Base-by-base conservation (phyloP, 2,888 invertebrate genomes). In the Eupithecia centaureata region DNA sequence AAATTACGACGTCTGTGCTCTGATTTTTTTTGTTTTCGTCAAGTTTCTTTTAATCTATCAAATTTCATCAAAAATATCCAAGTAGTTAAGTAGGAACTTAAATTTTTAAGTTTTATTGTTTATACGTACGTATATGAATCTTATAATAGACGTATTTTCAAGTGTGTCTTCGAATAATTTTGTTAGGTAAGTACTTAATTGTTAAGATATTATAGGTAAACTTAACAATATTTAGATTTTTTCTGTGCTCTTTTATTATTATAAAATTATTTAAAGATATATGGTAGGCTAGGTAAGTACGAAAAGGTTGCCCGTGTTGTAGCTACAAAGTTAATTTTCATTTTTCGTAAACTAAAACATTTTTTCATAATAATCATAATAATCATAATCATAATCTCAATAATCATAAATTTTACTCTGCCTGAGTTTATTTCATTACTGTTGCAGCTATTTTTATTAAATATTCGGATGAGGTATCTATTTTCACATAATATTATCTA, bases 201-300 rank as follows among this genome's bases (percentile, higher is more conserved):
- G 25, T 38, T 54, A 70, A 67, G 62, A 57, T 56, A n/a, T 74
- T 32, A 71, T 77, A 66, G 54, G 67, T 61, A 28, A 10, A 15
- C 15, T 2, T 35, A 52, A 52, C 5, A 18, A 15, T 27, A 27
- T 15, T 52, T 22, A 47, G 42, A 22, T 22, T 47, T 22, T 22
- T n/a, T 38, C 5, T 38, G 18, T 42, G 38, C 10, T 42, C 22
- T 42, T 22, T 47, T 10, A 18, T 47, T 52, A 27, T 27, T 25
- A 51, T 51, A 25, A 25, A 2, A 51, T 42, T 12, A 12, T 47
- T 12, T 22, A 32, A 32, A 60, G 15, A 38, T 38, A n/a, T n/a
- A 13, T 25, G 25, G n/a, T n/a, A n/a, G n/a, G n/a, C n/a, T n/a
- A n/a, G n/a, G n/a, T n/a, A n/a, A n/a, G n/a, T n/a, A n/a, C n/a